phyloP scores from a whole-genome alignment of 2,113 vertebrate species.

The Hymenochirus boettgeri region DNA sequence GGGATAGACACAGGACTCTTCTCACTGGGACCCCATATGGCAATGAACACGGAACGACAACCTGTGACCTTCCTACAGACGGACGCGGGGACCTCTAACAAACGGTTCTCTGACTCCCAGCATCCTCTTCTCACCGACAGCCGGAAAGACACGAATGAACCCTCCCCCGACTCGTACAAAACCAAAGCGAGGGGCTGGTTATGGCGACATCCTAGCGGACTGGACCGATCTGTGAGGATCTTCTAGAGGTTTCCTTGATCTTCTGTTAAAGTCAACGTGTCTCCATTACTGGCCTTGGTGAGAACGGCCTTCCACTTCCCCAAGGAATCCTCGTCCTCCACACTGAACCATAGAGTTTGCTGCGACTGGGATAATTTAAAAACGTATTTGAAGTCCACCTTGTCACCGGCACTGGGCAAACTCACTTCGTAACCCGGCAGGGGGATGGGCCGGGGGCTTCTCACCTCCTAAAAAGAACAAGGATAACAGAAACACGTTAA shows the following conservation, averaged over 20 bases:
- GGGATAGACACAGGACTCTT: no score
- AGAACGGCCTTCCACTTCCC: constrained; percentile 76
- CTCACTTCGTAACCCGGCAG: constrained; percentile 74
- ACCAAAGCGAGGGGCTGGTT: no score
- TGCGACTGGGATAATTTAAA: constrained; percentile 74
- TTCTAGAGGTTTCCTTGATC: constrained; percentile 55
- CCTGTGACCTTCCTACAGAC: not conserved
- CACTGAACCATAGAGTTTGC: constrained; percentile 72
- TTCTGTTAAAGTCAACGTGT: constrained; percentile 52
- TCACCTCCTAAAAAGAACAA: constrained; percentile 64
- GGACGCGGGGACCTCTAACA: not conserved
- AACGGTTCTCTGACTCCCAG: not conserved
- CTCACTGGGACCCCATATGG: no score
- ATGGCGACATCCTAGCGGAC: constrained; percentile 35
- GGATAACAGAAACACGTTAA: not conserved
- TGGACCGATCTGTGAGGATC: no score
- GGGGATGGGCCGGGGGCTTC: constrained; percentile 57
- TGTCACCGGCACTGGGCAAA: constrained; percentile 56
- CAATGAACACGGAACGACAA: no score
- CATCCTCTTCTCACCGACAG: not conserved
- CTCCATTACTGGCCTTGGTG: constrained; percentile 61
- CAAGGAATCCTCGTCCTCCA: constrained; percentile 70
- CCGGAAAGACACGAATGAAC: not conserved
- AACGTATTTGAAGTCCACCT: constrained; percentile 60
- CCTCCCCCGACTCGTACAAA: not conserved